Percentiles rank a stretch among this genome's conserved stretches.
Evolutionary conservation across 2,797 vertebrate species (phyloP).

Genomic region (Poecilia velifera): DNA sequence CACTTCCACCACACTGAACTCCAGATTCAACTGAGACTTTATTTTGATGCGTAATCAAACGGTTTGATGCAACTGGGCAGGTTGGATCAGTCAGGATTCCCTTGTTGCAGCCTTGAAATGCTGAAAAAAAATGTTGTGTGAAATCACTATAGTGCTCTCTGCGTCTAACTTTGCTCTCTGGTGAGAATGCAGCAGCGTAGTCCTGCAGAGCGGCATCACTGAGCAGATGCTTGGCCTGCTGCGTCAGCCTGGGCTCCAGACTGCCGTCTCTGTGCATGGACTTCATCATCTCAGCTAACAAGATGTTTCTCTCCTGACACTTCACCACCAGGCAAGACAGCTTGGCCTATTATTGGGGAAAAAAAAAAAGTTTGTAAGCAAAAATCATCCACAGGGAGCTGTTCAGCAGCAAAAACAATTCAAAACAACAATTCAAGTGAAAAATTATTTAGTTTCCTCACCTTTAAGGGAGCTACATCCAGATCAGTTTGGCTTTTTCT

Average conservation of each 20-base stretch:
- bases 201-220: constrained; percentile 77
- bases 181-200: constrained; percentile 71
- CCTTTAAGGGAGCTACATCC: constrained; percentile 82
- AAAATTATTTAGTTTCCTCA: constrained; percentile 48
- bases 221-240: constrained; percentile 73
- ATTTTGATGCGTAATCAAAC: constrained; percentile 19
- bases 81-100: constrained; percentile 15
- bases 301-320: constrained; percentile 83
- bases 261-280: constrained; percentile 65
- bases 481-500: constrained; percentile 69
- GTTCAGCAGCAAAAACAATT: background rate
- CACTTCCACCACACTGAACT: constrained; percentile 10
- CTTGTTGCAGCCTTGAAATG: constrained; percentile 25
- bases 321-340: constrained; percentile 85
- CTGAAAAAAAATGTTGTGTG: constrained; percentile 32
- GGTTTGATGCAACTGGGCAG: background rate
- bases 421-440: background rate
- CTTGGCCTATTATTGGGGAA: constrained; percentile 77
- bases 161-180: background rate
- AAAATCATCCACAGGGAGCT: constrained; percentile 7
- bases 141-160: constrained; percentile 13
- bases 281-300: constrained; percentile 76
- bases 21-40: constrained; percentile 28
- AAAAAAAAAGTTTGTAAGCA: constrained; percentile 17
- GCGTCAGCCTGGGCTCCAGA: constrained; percentile 57